phyloP scores from a whole-genome alignment of 2,113 vertebrate genomes.

The Archilochus colubris region DNA sequence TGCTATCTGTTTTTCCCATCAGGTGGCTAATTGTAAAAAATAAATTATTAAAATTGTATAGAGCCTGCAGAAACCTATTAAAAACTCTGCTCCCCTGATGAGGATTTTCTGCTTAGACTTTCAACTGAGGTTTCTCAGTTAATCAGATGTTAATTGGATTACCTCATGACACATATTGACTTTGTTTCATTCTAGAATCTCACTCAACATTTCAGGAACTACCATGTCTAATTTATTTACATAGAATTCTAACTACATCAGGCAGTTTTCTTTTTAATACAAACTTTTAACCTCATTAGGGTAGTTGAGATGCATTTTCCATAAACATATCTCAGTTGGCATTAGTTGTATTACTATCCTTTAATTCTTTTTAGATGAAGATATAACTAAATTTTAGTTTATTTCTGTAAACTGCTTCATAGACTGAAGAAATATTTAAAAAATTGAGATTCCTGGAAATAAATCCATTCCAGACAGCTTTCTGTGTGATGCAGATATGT shows the following conservation, averaged over 20 bases:
- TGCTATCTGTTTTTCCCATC: not conserved
- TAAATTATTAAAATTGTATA: not conserved
- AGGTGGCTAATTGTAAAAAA: not conserved
- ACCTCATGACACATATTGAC: not conserved
- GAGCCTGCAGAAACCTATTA: not conserved
- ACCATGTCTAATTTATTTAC: not conserved
- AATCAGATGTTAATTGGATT: conserved; percentile 48
- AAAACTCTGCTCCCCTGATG: not conserved
- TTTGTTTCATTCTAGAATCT: conserved; percentile 1
- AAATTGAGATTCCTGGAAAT: not conserved
- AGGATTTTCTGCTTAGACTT: conserved; percentile 1
- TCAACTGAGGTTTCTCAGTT: conserved; percentile 11
- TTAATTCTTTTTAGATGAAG: conserved; percentile 31
- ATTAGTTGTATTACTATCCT: conserved; percentile 5
- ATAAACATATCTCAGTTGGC: not conserved
- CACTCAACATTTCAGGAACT: not conserved
- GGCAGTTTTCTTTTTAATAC: not conserved
- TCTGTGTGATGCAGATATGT: not conserved
- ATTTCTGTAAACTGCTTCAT: not conserved
- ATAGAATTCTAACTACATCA: not conserved
- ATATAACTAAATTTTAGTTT: not conserved
- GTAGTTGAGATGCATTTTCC: not conserved
- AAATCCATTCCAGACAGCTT: not conserved
- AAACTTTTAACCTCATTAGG: conserved; percentile 2
- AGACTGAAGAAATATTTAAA: not conserved